Conservation (phyloP, 2,113 vertebrate genomes). For the Caranx melampygus region DNA sequence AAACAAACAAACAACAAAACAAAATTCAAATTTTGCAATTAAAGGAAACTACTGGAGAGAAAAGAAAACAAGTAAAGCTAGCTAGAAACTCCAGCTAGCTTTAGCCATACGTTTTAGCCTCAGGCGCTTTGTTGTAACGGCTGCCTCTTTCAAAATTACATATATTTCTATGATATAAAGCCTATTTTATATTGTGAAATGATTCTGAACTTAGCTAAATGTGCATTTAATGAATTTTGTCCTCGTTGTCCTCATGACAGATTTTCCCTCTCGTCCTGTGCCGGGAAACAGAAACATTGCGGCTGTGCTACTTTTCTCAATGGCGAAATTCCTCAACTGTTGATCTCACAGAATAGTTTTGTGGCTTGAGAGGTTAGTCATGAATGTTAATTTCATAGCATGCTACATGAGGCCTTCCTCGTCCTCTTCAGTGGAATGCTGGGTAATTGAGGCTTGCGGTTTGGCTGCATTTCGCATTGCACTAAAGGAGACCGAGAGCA, state of each 20-base stretch:
- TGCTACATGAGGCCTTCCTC: constrained; percentile 49
- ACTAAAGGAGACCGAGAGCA: constrained; percentile 15
- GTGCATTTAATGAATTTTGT: no score
- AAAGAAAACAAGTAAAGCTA: not conserved
- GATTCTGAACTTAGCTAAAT: not conserved
- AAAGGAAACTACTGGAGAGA: not conserved
- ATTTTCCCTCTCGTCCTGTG: not conserved
- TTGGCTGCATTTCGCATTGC: constrained; percentile 37
- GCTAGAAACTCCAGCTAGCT: not conserved
- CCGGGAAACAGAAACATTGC: constrained; percentile 9
- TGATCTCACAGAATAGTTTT: constrained; percentile 42
- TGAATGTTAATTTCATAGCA: constrained; percentile 64
- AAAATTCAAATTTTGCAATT: not conserved
- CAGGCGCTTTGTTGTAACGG: not conserved
- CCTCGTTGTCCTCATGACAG: not conserved
- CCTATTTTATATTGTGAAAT: not conserved
- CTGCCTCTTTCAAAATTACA: not conserved
- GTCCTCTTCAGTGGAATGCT: constrained; percentile 61
- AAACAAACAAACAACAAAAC: not conserved
- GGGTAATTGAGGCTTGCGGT: constrained; percentile 72
- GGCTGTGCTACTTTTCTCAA: constrained; percentile 13
- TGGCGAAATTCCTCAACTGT: constrained; percentile 34
- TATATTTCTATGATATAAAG: not conserved
- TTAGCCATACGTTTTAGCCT: not conserved
- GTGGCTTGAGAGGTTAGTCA: constrained; percentile 54